Conservation (phyloP, 2,888 invertebrate species). For the Chymomyza fuscimana region DNA sequence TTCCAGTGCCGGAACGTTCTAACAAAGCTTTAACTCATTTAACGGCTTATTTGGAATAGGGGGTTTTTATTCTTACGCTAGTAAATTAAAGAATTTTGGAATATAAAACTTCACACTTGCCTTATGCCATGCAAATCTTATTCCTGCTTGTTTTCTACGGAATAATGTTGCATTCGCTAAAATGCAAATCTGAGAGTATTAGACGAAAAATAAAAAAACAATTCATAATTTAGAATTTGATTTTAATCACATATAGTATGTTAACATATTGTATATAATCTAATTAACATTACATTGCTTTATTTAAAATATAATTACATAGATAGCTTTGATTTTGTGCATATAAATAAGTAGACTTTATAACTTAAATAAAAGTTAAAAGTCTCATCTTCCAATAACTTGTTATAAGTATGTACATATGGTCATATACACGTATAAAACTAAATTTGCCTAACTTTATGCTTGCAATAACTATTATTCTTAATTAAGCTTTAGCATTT, state of each 20-base stretch:
- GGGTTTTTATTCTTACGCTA: background rate
- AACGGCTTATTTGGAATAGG: background rate
- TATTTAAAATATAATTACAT: conserved; percentile 25
- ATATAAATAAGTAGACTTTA: conserved; percentile 17
- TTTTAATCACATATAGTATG: background rate
- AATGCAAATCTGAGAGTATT: no score
- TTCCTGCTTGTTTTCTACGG: background rate
- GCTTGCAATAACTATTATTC: conserved; percentile 45
- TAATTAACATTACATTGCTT: conserved; percentile 41
- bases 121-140: no score
- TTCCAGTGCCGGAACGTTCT: conserved; percentile 1
- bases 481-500: conserved; percentile 24
- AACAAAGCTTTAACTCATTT: conserved; percentile 24
- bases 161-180: no score
- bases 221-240: background rate
- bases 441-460: conserved; percentile 41
- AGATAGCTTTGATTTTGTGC: conserved; percentile 7
- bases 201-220: background rate
- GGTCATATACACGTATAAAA: conserved; percentile 32
- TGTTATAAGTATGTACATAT: conserved; percentile 32
- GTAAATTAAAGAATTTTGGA: background rate
- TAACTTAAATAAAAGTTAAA: background rate
- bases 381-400: background rate
- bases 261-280: background rate
- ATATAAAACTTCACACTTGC: no score